A percentile compares a stretch with the other conserved stretches of the same genome.
Evolutionary conservation across 2,113 vertebrate genomes (phyloP).

Genomic region (Rhabdornis inornatus): DNA sequence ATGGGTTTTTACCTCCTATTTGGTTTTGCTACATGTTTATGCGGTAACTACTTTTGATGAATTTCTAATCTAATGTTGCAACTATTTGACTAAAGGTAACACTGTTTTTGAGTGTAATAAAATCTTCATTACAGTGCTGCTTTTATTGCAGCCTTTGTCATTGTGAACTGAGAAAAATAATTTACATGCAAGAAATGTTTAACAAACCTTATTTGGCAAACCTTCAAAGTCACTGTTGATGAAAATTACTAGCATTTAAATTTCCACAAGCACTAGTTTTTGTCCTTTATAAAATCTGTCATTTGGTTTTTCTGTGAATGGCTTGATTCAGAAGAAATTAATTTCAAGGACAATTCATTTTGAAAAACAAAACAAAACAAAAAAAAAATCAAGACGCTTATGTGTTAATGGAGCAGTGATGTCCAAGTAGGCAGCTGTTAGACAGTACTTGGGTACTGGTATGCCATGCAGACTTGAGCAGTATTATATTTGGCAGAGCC

Average conservation of each 20-base stretch:
- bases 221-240: constrained; percentile 21
- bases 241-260: constrained; percentile 15
- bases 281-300: neutral
- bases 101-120: neutral
- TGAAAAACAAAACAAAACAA: neutral
- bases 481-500: neutral
- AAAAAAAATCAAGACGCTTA: neutral
- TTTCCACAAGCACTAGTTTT: neutral
- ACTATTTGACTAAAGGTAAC: neutral
- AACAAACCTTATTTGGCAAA: constrained; percentile 22
- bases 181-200: neutral
- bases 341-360: neutral
- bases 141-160: neutral
- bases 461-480: neutral
- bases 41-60: neutral
- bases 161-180: neutral
- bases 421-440: neutral
- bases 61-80: neutral
- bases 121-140: neutral
- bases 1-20: neutral
- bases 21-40: neutral
- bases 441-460: neutral
- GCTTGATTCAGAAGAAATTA: neutral
- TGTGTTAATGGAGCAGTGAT: neutral
- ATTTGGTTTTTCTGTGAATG: neutral